Evolutionary conservation across 2,888 invertebrate species (phyloP), one percentile per base, ranked within the genome.

Genomic region (Lysandra bellargus): DNA sequence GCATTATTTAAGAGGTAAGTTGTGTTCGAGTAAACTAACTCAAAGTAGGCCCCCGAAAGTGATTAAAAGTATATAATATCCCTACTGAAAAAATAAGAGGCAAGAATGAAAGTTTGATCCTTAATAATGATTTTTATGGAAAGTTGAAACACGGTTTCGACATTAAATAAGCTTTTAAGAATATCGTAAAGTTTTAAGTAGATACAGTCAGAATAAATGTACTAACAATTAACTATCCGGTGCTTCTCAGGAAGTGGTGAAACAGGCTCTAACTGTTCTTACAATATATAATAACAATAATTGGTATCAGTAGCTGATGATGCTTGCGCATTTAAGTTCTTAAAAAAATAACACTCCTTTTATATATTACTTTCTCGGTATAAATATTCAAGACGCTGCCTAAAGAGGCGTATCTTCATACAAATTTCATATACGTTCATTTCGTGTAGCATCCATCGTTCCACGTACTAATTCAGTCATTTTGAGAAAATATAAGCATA

Each of bases 1-100:
- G 37, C 61, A 75, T 75, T 84, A 84, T 89, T 89, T 88, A 89
- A 89, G 86, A 88, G 87, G 84, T 83, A 88, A 89, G 88, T 89
- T 89, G 76, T 76, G 78, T 57, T 76, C 53, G 17, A 33, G 76
- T 76, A 33, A 57, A 76, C 53, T 57, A 76, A 76, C 49, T 76
- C 30, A 12, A 30, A 76, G 75, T 12, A 75, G 33, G 53, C 49
- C 23, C 49, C 23, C 53, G 53, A 53, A 76, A 76, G 76, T 76
- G 30, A 76, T 76, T 76, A 76, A 76, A 53, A 30, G 76, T 75
- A 75, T 12, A 75, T 76, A 33, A 69, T 76, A 33, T 33, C 30
- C 76, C 7, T 33, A 9, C 33, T 33, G 76, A 75, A 76, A 76
- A 76, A 33, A 33, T 33, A 33, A 76, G 57, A 2, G 12, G 33